These are phyloP conservation scores for Scaptomyza parva DNA, from an alignment of 2,888 invertebrate species.

Conservation along the genomic window DNA sequence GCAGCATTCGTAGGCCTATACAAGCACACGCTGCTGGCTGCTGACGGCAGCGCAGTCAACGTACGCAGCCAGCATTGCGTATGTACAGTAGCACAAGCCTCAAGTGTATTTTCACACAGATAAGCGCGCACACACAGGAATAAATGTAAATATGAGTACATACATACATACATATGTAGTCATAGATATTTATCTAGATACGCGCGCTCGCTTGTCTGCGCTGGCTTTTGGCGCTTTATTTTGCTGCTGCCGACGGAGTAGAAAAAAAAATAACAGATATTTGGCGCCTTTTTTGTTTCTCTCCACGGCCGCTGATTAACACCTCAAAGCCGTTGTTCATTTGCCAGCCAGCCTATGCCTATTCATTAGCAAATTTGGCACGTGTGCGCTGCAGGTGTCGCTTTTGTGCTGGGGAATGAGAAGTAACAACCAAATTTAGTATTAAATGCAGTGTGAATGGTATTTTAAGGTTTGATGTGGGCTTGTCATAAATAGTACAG, in stretches of 20 bases:
- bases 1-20: slow-evolving; percentile 38
- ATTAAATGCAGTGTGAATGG: not conserved
- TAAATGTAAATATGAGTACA: not conserved
- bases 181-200: slow-evolving; percentile 74
- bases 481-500: not conserved
- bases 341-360: slow-evolving; percentile 8
- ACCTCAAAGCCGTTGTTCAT: slow-evolving; percentile 64
- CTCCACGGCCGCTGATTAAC: slow-evolving; percentile 63
- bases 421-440: not conserved
- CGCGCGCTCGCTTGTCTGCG: slow-evolving; percentile 54
- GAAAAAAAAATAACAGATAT: slow-evolving; percentile 8
- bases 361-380: slow-evolving; percentile 59
- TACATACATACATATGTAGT: slow-evolving; percentile 13
- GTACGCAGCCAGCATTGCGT: slow-evolving; percentile 48
- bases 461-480: no score
- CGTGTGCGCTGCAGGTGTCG: slow-evolving; percentile 33
- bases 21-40: slow-evolving; percentile 22
- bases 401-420: not conserved
- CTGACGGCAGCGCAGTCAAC: slow-evolving; percentile 35
- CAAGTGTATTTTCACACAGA: slow-evolving; percentile 70
- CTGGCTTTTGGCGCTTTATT: slow-evolving; percentile 65
- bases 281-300: slow-evolving; percentile 36
- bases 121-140: slow-evolving; percentile 16
- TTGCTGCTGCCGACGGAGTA: slow-evolving; percentile 17
- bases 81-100: slow-evolving; percentile 75